These are phyloP conservation scores for Carollia perspicillata DNA, from an alignment of 2,113 vertebrate genomes.

Conservation along the genomic window DNA sequence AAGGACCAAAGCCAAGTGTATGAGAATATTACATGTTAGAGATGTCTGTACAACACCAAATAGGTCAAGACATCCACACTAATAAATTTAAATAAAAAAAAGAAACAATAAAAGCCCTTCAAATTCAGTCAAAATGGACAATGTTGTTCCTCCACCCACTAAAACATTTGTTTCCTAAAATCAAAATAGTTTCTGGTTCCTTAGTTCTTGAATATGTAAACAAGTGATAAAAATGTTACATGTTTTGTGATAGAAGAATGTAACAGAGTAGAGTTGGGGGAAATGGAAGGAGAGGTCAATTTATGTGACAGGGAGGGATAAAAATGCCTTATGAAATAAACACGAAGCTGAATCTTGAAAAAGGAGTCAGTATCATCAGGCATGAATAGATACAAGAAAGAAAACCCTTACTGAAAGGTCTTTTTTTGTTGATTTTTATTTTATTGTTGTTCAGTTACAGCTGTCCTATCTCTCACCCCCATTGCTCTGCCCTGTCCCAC, in stretches of 20 bases:
- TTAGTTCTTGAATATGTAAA: neutral
- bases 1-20: neutral
- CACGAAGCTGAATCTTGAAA: neutral
- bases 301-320: neutral
- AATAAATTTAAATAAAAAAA: neutral
- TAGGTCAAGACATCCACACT: neutral
- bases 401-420: neutral
- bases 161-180: neutral
- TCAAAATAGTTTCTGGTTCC: neutral
- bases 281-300: neutral
- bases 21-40: neutral
- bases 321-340: neutral
- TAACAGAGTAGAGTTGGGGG: neutral
- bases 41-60: neutral
- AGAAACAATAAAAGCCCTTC: neutral
- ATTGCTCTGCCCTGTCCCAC: no score
- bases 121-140: neutral
- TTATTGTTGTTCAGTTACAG: no score
- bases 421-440: neutral
- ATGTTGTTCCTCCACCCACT: neutral
- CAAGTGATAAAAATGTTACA: neutral
- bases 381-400: neutral
- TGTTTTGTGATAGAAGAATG: neutral
- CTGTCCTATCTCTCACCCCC: no score
- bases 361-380: neutral